Percentiles rank a stretch among this genome's conserved stretches.
These are phyloP conservation scores for Gymnopithys bicolor DNA, from an alignment of 2,797 vertebrate genomes.

Conservation along the genomic window DNA sequence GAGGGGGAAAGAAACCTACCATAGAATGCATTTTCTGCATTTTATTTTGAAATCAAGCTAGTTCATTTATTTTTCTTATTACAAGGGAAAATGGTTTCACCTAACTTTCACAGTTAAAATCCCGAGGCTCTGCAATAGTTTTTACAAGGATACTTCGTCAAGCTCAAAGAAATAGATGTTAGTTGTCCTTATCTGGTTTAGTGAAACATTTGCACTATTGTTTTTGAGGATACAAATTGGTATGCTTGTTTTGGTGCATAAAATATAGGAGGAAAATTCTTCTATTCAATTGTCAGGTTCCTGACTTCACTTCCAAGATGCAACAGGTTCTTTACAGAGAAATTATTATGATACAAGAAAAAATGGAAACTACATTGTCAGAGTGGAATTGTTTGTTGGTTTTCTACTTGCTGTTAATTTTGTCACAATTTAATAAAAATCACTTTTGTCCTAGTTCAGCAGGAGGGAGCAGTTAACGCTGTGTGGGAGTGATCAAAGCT, in stretches of 20 bases:
- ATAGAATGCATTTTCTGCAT: background rate
- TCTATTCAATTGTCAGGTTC: background rate
- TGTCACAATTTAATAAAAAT: background rate
- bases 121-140: background rate
- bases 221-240: background rate
- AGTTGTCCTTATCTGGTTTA: background rate
- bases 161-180: background rate
- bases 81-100: background rate
- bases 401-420: background rate
- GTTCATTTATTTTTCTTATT: background rate
- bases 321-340: background rate
- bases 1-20: accelerated
- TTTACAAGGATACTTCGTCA: background rate
- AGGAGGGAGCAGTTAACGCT: too few relatives aligned
- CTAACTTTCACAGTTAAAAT: background rate
- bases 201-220: background rate
- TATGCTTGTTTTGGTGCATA: background rate
- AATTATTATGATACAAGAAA: background rate
- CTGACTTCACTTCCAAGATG: background rate
- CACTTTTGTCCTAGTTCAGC: too few relatives aligned
- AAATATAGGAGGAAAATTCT: background rate
- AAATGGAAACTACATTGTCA: background rate
- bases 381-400: background rate
- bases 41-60: background rate
- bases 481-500: too few relatives aligned